phyloP scores from a whole-genome alignment of 2,113 vertebrate species.

The Micromys minutus region DNA sequence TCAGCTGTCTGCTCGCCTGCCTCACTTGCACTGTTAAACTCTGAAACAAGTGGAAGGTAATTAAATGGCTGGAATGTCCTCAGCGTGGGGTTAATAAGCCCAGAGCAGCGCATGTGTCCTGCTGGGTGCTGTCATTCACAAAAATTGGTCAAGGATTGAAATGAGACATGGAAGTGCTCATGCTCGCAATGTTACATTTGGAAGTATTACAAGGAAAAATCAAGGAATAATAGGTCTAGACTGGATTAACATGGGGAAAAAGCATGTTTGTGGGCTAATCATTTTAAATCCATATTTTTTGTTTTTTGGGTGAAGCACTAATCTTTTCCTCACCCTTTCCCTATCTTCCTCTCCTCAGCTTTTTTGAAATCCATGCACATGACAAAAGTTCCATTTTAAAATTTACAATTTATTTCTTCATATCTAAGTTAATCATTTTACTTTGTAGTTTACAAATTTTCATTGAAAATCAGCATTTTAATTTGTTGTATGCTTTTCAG shows the following conservation, averaged over 20 bases:
- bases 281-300: neutral
- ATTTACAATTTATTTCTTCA: neutral
- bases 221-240: neutral
- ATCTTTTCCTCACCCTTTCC: neutral
- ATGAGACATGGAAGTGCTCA: neutral
- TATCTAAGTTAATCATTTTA: neutral
- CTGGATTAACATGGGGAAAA: neutral
- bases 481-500: neutral
- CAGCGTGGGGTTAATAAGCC: neutral
- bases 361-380: neutral
- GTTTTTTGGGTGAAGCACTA: neutral
- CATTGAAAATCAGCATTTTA: neutral
- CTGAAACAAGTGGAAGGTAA: conserved; percentile 14
- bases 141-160: neutral
- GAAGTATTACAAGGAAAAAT: neutral
- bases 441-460: neutral
- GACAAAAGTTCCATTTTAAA: neutral
- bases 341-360: neutral
- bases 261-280: neutral
- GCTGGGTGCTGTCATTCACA: neutral
- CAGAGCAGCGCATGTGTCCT: neutral
- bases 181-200: neutral
- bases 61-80: conserved; percentile 28
- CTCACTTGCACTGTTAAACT: conserved; percentile 68
- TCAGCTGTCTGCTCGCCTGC: conserved; percentile 72